These are phyloP conservation scores for Mactra quadrangularis DNA, from an alignment of 1,140 invertebrate species.

Conservation along the genomic window DNA sequence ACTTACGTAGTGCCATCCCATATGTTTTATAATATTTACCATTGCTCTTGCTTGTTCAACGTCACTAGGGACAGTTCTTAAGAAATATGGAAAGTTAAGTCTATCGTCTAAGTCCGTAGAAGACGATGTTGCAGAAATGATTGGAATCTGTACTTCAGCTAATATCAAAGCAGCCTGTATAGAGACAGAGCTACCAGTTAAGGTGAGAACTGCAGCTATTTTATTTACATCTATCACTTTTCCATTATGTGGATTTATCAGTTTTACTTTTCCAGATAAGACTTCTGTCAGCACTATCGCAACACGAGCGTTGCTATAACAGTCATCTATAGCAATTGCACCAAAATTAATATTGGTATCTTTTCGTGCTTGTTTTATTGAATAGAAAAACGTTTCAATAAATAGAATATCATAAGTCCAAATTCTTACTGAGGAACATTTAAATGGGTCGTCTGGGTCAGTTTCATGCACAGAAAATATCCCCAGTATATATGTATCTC, in stretches of 20 bases:
- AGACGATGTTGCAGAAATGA: slow-evolving; percentile 81
- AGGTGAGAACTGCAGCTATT: slow-evolving; percentile 73
- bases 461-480: slow-evolving; percentile 76
- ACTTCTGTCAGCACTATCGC: slow-evolving; percentile 69
- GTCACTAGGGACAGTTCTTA: slow-evolving; percentile 80
- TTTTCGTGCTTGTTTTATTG: slow-evolving; percentile 63
- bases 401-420: slow-evolving; percentile 66
- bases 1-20: slow-evolving; percentile 77
- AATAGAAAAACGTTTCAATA: slow-evolving; percentile 74
- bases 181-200: slow-evolving; percentile 74
- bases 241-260: slow-evolving; percentile 42
- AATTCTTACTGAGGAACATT: slow-evolving; percentile 70
- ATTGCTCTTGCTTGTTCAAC: slow-evolving; percentile 88
- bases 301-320: slow-evolving; percentile 73
- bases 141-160: slow-evolving; percentile 85
- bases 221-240: slow-evolving; percentile 50
- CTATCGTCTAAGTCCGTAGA: slow-evolving; percentile 78
- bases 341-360: slow-evolving; percentile 72
- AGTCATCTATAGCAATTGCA: slow-evolving; percentile 77
- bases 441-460: slow-evolving; percentile 64
- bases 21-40: slow-evolving; percentile 87
- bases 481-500: slow-evolving; percentile 72
- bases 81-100: slow-evolving; percentile 77
- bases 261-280: slow-evolving; percentile 64
- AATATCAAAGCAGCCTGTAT: slow-evolving; percentile 70